Evolutionary conservation across 2,797 vertebrate species (phyloP).

Genomic region (Arrhamphus sclerolepis): DNA sequence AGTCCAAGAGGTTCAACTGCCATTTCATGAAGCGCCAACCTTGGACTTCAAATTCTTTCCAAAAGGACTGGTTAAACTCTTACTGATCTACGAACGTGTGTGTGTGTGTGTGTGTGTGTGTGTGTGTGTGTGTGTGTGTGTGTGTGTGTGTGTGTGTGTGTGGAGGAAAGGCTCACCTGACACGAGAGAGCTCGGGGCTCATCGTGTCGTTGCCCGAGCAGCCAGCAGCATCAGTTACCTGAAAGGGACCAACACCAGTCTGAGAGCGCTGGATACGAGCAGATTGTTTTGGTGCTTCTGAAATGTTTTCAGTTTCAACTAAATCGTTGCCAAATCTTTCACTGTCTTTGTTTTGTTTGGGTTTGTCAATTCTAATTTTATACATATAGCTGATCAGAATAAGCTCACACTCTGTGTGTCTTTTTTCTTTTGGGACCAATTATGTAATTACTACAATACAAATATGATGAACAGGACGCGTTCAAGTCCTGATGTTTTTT

Average conservation of each 20-base stretch:
- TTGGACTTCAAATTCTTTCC: slow-evolving; percentile 22
- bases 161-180: no score
- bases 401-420: slow-evolving; percentile 7
- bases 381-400: neutral
- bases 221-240: neutral
- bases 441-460: slow-evolving; percentile 1
- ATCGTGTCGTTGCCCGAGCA: slow-evolving; percentile 5
- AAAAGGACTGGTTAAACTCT: slow-evolving; percentile 18
- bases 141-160: no score
- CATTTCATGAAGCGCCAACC: slow-evolving; percentile 3
- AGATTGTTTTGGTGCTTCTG: slow-evolving; percentile 8
- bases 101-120: no score
- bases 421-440: slow-evolving; percentile 4
- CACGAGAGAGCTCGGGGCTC: no score
- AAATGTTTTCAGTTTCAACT: neutral
- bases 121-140: no score
- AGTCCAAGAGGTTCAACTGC: slow-evolving; percentile 14
- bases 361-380: neutral
- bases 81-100: neutral
- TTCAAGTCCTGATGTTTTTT: neutral
- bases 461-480: slow-evolving; percentile 6
- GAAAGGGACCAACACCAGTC: slow-evolving; percentile 2
- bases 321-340: neutral
- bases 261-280: slow-evolving; percentile 2
- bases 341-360: slow-evolving; percentile 8